Evolutionary conservation across 2,113 vertebrate genomes (phyloP).

Genomic region (Ariopsis seemanni): DNA sequence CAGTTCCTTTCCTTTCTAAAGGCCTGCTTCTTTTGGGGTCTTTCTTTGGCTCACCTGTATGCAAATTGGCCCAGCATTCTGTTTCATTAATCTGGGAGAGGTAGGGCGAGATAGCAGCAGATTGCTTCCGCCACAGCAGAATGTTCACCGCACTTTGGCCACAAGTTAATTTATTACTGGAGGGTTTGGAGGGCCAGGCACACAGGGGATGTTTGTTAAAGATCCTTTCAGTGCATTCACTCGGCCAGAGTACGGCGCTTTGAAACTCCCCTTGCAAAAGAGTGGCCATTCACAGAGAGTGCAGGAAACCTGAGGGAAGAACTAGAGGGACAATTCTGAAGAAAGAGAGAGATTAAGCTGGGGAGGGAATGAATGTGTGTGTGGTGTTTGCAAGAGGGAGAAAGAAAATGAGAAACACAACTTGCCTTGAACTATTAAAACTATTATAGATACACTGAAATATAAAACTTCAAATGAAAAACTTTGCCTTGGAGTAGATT

Average conservation of each 20-base stretch:
- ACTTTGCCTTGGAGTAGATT: background rate
- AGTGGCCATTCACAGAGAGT: slow-evolving; percentile 48
- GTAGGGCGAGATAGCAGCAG: slow-evolving; percentile 50
- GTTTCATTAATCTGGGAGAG: slow-evolving; percentile 56
- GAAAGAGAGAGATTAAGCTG: slow-evolving; percentile 31
- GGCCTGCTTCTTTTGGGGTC: slow-evolving; percentile 43
- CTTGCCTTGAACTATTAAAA: background rate
- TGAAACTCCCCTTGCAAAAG: slow-evolving; percentile 48
- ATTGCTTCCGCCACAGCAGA: slow-evolving; percentile 60
- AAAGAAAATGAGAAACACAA: slow-evolving; percentile 15
- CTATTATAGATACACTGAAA: background rate
- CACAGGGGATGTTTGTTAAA: slow-evolving; percentile 57
- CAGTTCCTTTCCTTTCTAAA: slow-evolving; percentile 50
- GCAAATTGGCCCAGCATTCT: slow-evolving; percentile 59
- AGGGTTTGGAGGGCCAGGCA: slow-evolving; percentile 53
- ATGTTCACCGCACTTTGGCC: slow-evolving; percentile 62
- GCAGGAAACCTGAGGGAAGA: slow-evolving; percentile 52
- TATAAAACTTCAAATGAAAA: background rate
- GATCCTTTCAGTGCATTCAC: slow-evolving; percentile 52
- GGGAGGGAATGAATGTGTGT: slow-evolving; percentile 14
- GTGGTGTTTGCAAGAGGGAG: background rate
- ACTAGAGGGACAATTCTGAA: slow-evolving; percentile 47
- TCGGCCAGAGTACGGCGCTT: slow-evolving; percentile 41
- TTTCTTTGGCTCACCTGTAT: slow-evolving; percentile 70
- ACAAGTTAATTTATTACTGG: slow-evolving; percentile 67